A percentile compares a stretch with the other conserved stretches of the same genome.
Conservation (phyloP, 2,888 invertebrate genomes). For the Parascotia fuliginaria region DNA sequence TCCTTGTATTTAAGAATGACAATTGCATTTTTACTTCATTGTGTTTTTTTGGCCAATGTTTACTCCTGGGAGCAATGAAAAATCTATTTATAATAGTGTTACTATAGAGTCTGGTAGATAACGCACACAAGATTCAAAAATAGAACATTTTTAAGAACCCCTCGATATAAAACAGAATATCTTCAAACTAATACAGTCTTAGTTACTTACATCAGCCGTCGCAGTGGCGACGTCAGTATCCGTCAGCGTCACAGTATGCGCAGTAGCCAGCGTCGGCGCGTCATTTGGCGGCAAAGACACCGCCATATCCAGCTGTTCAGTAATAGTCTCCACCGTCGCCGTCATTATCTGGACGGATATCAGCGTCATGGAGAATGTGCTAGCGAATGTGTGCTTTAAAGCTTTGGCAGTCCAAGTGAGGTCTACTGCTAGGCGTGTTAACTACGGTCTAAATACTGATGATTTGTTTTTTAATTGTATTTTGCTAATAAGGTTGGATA, state of each 20-base stretch:
- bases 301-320: conserved; percentile 95
- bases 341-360: conserved; percentile 92
- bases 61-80: too few relatives aligned
- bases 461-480: too few relatives aligned
- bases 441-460: conserved; percentile 1
- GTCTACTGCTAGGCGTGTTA: conserved; percentile 13
- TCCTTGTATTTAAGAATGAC: too few relatives aligned
- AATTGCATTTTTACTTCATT: too few relatives aligned
- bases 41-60: too few relatives aligned
- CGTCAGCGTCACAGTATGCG: conserved; percentile 94
- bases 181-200: too few relatives aligned
- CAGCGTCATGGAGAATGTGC: background rate
- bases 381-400: conserved; percentile 7
- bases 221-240: conserved; percentile 94
- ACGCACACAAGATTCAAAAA: too few relatives aligned
- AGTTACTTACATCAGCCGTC: conserved; percentile 73
- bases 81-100: too few relatives aligned
- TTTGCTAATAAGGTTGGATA: too few relatives aligned
- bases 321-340: conserved; percentile 97
- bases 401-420: conserved; percentile 6
- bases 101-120: too few relatives aligned
- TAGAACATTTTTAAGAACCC: too few relatives aligned
- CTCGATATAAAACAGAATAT: too few relatives aligned
- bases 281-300: conserved; percentile 92
- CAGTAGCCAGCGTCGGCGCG: conserved; percentile 89